Base-by-base conservation (phyloP, 1,140 invertebrate genomes). In the Solenopsis fugax region DNA sequence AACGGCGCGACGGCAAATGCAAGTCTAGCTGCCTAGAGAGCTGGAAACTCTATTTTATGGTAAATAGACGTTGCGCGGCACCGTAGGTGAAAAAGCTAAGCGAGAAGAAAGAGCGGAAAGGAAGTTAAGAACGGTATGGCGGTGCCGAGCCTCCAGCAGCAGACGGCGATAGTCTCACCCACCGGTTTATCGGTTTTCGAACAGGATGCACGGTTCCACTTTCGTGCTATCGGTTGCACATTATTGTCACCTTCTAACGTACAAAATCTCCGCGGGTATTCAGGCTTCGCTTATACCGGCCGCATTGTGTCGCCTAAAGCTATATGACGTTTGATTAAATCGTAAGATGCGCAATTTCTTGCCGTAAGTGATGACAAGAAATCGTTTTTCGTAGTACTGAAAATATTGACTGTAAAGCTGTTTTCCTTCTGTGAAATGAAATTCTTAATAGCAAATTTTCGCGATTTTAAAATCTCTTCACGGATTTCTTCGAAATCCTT, bases 31-130 rank as follows among this genome's bases (percentile, higher is more conserved):
- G 87, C 71, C 87, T 90, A 85, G 82, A 90, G 86, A 82, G 77
- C 72, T 91, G 80, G 91, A 91, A 91, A 90, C 89, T 92, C 88
- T 92, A 90, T 91, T 91, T 92, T 89, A 92, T 92, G 91, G 88
- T 90, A 89, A 92, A 90, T 87, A 90, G 89, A 92, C 86, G 69
- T 82, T 80, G 85, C 75, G 62, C 50, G 16, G 52, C 48, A 56
- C 41, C 62, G 84, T 85, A 80, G 58, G 62, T 86, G 75, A 78
- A 76, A 78, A 78, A 58, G 48, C 52, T 54, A 64, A 34, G 69
- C 48, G 52, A 37, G 41, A 71, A 60, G 88, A 89, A 86, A 86
- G 76, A 73, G 41, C 12, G 65, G 54, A 41, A 65, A 87, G 73
- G 48, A 50, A 82, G 82, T 80, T 73, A 81, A 89, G 76, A 86